Base-by-base conservation (phyloP, 1,140 invertebrate species). In the Hypsibius dujardini region DNA sequence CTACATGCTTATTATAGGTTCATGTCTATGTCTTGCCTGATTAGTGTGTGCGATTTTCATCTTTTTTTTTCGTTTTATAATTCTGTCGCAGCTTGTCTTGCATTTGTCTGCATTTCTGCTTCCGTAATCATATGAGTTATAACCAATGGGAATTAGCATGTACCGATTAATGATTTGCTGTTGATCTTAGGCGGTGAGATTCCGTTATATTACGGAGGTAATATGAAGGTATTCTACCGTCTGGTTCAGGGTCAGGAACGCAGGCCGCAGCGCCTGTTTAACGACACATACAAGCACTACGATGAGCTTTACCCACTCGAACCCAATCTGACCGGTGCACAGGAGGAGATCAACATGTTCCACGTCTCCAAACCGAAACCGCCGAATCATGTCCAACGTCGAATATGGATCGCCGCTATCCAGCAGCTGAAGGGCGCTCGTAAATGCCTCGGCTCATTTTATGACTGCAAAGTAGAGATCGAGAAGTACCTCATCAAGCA, bases 281-380 rank as follows among this genome's bases (percentile, higher is more conserved):
- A 67, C 42, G 62, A 67, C 45, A 67, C 62, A 42, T 67, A 67
- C 45, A 67, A 67, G 42, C 62, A 67, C 62, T 67, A 67, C 42
- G 62, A 67, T 42, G 62, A 67, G 42, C 62, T 67, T 12, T 67
- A 14, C 42, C 62, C 62, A 42, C 62, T 67, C 12, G 62, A 67
- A 67, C 62, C 62, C 12, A 14, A 67, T 67, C 42, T 67, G 3
- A 42, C 62, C 42, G 62, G 62, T 14, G 7, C 45, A 3, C 62
- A 67, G 62, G 62, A 67, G 7, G 62, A 67, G 62, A 67, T 67
- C 62, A 67, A 67, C 42, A 67, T 67, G 62, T 67, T 67, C 62
- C 62, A 67, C 42, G 62, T 67, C 42, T 14, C 7, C 45, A 67
- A 67, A 42, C 62, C 62, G 3, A 3, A 7, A 42, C 62, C 62